phyloP scores from a whole-genome alignment of 2,113 vertebrate genomes.

The Phocoena phocoena region DNA sequence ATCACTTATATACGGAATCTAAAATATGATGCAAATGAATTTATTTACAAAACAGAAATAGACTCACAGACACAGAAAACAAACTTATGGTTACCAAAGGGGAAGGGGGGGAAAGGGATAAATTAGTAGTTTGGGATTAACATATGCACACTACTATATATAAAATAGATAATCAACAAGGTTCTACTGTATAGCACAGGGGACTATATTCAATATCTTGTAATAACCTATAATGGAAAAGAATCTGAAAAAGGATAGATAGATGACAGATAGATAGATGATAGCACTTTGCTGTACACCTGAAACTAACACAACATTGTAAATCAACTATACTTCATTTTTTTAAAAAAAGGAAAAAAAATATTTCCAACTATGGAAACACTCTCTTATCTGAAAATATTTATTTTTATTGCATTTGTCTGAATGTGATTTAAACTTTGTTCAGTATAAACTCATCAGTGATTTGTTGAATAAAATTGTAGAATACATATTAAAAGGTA shows the following conservation, averaged over 20 bases:
- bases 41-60: background rate
- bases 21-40: background rate
- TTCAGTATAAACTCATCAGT: conserved; percentile 31
- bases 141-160: background rate
- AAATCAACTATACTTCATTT: background rate
- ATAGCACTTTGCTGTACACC: background rate
- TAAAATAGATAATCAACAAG: background rate
- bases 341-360: background rate
- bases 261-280: background rate
- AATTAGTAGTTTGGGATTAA: background rate
- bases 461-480: conserved; percentile 41
- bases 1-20: background rate
- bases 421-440: conserved; percentile 37
- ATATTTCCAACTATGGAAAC: background rate
- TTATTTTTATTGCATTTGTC: conserved; percentile 33
- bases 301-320: background rate
- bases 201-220: background rate
- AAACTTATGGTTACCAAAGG: background rate
- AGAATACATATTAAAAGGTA: conserved; percentile 19
- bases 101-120: background rate
- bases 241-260: background rate
- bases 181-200: too few species aligned
- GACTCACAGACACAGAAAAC: background rate
- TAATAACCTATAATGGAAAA: background rate
- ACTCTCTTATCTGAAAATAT: conserved; percentile 33